phyloP scores from a whole-genome alignment of 2,113 vertebrate species.

The Megalops atlanticus region DNA sequence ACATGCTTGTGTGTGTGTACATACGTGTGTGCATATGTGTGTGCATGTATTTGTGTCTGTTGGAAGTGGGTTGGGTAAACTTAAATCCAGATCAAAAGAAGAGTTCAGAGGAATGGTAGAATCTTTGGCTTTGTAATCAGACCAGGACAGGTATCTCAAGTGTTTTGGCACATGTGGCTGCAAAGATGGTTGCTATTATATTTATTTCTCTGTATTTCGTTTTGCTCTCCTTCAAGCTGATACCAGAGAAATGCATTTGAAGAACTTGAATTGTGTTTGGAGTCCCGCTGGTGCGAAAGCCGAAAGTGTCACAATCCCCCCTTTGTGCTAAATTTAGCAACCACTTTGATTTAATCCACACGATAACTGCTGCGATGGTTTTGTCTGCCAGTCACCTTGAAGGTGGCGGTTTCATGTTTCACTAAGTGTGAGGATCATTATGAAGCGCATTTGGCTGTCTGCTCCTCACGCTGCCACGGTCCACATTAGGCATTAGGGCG shows the following conservation, averaged over 20 bases:
- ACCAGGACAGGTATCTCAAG: background rate
- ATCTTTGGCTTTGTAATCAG: background rate
- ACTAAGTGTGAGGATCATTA: background rate
- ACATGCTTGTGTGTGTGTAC: background rate
- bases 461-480: background rate
- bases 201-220: background rate
- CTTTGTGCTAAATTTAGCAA: constrained; percentile 18
- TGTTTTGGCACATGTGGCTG: constrained; percentile 23
- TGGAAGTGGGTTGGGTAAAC: background rate
- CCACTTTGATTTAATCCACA: background rate
- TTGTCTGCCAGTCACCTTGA: background rate
- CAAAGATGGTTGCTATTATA: constrained; percentile 12
- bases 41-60: constrained; percentile 11
- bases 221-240: constrained; percentile 7
- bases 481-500: background rate
- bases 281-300: constrained; percentile 22
- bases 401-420: background rate
- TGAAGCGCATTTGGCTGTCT: background rate
- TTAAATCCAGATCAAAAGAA: background rate
- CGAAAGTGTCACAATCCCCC: background rate
- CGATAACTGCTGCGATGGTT: background rate
- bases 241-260: constrained; percentile 30
- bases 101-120: background rate
- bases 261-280: constrained; percentile 4
- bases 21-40: constrained; percentile 3